A percentile compares a stretch with the other conserved stretches of the same genome.
Conservation (phyloP, 2,113 vertebrate genomes). For the Cyphomyrus discorhynchus region DNA sequence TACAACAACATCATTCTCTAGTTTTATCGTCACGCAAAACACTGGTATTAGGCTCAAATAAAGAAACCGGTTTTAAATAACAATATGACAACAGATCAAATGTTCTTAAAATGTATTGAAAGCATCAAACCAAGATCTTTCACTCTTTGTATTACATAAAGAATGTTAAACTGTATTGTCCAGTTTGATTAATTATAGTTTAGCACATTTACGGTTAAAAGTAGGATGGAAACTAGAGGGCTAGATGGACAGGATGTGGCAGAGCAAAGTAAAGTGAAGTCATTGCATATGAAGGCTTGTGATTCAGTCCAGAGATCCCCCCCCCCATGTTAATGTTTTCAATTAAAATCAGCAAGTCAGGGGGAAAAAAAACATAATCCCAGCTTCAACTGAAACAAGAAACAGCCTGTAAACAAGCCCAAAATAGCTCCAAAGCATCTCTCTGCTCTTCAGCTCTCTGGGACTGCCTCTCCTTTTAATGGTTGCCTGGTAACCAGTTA, state of each 20-base stretch:
- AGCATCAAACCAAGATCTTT: background rate
- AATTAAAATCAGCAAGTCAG: constrained; percentile 28
- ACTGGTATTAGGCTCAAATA: background rate
- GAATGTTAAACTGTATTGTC: too few species aligned
- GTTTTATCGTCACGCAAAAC: background rate
- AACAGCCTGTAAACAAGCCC: constrained; percentile 2
- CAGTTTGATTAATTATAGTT: background rate
- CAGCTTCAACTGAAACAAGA: background rate
- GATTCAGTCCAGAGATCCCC: background rate
- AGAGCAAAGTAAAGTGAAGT: background rate
- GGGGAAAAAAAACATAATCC: background rate
- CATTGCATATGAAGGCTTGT: background rate
- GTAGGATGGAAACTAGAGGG: background rate
- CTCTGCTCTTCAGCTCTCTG: background rate
- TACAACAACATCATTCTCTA: background rate
- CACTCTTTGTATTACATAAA: too few species aligned
- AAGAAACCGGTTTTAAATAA: background rate
- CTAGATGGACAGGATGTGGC: background rate
- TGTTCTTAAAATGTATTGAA: background rate
- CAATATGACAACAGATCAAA: background rate
- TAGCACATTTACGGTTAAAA: background rate
- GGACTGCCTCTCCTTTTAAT: background rate
- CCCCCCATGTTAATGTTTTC: background rate
- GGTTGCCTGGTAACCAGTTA: constrained; percentile 14
- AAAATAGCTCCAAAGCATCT: background rate